Conservation (phyloP, 1,140 invertebrate species). For the Kradibia gibbosae region DNA sequence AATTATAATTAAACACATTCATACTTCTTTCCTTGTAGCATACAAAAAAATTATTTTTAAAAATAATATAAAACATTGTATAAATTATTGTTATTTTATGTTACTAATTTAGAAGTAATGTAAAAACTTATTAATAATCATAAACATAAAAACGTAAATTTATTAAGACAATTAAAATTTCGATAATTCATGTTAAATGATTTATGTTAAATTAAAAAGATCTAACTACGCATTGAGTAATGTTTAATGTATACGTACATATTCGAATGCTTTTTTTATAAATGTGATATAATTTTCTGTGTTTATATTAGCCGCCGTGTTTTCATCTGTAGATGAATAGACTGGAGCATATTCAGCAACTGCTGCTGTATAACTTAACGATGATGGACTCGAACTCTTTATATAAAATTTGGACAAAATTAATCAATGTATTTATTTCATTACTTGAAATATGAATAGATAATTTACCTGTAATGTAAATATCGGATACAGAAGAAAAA, state of each 20-base stretch:
- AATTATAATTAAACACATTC: too few species aligned
- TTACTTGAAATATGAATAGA: not conserved
- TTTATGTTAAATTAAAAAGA: too few species aligned
- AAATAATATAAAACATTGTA: too few species aligned
- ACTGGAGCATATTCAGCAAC: conserved; percentile 45
- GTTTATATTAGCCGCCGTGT: conserved; percentile 2
- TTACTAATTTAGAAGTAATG: too few species aligned
- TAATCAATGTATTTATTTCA: not conserved
- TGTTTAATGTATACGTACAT: conserved; percentile 34
- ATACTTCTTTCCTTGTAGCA: too few species aligned
- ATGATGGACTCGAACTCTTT: not conserved
- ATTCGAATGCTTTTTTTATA: conserved; percentile 26
- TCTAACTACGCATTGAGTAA: too few species aligned
- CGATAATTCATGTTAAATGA: too few species aligned
- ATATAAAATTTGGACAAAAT: not conserved
- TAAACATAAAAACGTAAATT: too few species aligned
- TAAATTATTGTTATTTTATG: too few species aligned
- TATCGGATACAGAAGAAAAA: conserved; percentile 14
- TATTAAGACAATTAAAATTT: too few species aligned
- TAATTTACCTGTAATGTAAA: conserved; percentile 22
- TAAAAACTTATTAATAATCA: too few species aligned
- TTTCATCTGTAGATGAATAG: not conserved
- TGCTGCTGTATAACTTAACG: conserved; percentile 31
- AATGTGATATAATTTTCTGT: conserved; percentile 44
- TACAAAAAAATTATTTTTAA: too few species aligned